phyloP scores from a whole-genome alignment of 2,113 vertebrate genomes.

The Ochotona curzoniae region DNA sequence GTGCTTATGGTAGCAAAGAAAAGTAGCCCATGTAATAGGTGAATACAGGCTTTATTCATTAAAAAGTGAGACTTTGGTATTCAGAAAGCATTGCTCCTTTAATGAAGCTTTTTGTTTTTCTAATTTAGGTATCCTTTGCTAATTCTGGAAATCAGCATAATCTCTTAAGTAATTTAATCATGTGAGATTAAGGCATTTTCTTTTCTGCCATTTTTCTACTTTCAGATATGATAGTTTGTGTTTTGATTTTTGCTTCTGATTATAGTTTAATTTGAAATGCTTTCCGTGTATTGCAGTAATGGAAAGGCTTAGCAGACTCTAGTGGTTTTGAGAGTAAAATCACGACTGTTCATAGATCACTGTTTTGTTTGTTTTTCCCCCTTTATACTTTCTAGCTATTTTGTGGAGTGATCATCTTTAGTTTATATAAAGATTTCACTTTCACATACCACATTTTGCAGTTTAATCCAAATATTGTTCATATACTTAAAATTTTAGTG shows the following conservation, averaged over 20 bases:
- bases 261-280: slow-evolving; percentile 1
- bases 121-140: not conserved
- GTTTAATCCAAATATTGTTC: not conserved
- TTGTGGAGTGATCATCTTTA: not conserved
- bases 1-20: not conserved
- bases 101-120: slow-evolving; percentile 32
- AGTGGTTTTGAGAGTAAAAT: slow-evolving; percentile 68
- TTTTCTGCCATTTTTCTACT: not conserved
- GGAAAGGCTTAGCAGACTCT: slow-evolving; percentile 50
- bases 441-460: not conserved
- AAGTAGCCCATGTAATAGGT: not conserved
- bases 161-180: slow-evolving; percentile 36
- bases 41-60: not conserved
- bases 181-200: slow-evolving; percentile 30
- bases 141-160: slow-evolving; percentile 30
- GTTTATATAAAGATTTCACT: slow-evolving; percentile 28
- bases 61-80: not conserved
- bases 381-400: not conserved
- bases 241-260: slow-evolving; percentile 51
- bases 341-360: slow-evolving; percentile 49
- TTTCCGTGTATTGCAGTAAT: not conserved
- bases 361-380: not conserved
- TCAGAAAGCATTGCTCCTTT: not conserved
- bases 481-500: not conserved
- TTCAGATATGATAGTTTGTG: not conserved